Base-by-base conservation (phyloP, 2,888 invertebrate species). In the Amphipoea lucens region DNA sequence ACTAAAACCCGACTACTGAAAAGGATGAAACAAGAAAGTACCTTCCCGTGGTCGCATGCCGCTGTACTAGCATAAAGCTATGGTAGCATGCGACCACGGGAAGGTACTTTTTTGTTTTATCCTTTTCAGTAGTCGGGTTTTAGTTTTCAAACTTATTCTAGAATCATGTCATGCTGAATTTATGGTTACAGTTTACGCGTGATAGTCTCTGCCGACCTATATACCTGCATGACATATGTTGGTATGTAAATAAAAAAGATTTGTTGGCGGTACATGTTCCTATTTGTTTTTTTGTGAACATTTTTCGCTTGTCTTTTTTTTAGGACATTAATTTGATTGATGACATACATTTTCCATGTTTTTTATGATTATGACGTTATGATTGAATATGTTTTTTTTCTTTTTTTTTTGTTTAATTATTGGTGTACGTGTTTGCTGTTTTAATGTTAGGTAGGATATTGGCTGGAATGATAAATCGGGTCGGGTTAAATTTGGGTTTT, bases 311-410 rank as follows among this genome's bases (percentile, higher is more conserved):
- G 42, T 65, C 4, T 40, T 86, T 76, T 80, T 83, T 83, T 48
- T 20, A n/a, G 69, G 57, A 80, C 87, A 85, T 85, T 87, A 77
- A 67, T 87, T 87, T 85, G 85, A 85, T 85, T 70, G 80, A 85
- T 87, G 80, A 48, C 71, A n/a, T 12, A 62, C 73, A 77, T 83
- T 74, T 87, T 67, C 63, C 71, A 60, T 70, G 76, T 75, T 87
- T 86, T 48, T 87, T 83, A 79, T 54, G 80, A 76, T 80, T 75
- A 77, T 70, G 66, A 57, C 45, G 69, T 42, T 70, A 60, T 80
- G 80, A 87, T 83, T 77, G 76, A 84, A 87, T 67, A 63, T 69
- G 66, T 65, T 69, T 75, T 74, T 82, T n/a, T 11, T n/a, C n/a
- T n/a, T 57, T 40, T 40, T 40, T 76, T 80, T 79, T 75, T 73